Percentiles rank a stretch among this genome's conserved stretches.
These are phyloP conservation scores for Acropternis orthonyx DNA, from an alignment of 2,797 vertebrate species.

Conservation along the genomic window DNA sequence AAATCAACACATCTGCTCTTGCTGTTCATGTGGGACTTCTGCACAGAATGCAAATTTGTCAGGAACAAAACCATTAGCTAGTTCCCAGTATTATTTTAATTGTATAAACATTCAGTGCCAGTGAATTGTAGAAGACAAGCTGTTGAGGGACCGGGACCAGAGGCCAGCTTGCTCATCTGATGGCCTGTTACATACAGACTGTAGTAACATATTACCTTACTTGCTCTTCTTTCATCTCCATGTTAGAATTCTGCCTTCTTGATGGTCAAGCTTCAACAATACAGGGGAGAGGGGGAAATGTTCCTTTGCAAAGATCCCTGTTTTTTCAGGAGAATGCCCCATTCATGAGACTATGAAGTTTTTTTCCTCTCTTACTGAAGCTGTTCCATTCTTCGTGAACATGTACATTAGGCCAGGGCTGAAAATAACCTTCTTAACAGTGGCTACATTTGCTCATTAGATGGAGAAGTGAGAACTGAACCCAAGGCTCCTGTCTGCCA, in stretches of 20 bases:
- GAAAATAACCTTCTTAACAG: neutral
- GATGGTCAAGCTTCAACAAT: neutral
- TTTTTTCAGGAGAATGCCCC: neutral
- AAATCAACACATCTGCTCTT: neutral
- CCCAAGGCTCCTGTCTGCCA: neutral
- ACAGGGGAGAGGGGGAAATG: neutral
- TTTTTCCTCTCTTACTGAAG: neutral
- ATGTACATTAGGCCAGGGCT: neutral
- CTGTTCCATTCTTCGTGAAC: neutral
- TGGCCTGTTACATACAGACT: neutral
- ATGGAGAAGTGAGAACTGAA: neutral
- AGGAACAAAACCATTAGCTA: neutral
- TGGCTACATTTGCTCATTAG: neutral
- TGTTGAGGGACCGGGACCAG: neutral
- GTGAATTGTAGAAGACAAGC: neutral
- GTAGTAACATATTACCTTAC: neutral
- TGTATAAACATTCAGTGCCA: neutral
- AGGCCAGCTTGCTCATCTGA: neutral
- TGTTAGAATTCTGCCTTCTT: neutral
- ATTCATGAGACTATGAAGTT: neutral
- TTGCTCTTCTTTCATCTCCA: neutral
- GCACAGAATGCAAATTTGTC: neutral
- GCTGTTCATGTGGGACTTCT: neutral
- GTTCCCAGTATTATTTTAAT: neutral
- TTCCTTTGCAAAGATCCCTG: neutral